Percentiles rank a stretch among this genome's conserved stretches.
Conservation (phyloP, 2,113 vertebrate genomes). For the Microcebus lehilahytsara region DNA sequence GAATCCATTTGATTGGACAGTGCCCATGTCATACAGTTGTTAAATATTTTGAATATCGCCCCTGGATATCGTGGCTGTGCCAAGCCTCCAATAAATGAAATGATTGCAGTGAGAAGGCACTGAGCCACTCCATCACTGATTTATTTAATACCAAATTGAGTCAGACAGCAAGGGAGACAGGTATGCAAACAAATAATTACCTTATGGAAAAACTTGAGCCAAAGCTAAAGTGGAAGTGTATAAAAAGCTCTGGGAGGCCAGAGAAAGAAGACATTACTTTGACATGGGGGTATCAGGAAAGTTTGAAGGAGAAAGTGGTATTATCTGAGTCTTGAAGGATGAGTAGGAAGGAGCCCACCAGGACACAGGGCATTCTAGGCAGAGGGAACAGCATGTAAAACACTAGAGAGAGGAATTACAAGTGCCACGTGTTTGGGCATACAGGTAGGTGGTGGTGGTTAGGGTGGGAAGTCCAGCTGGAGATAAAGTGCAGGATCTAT, state of each 20-base stretch:
- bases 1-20: not conserved
- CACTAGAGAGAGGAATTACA: not conserved
- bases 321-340: conserved; percentile 42
- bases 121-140: conserved; percentile 4
- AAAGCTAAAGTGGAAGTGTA: conserved; percentile 33
- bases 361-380: not conserved
- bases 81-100: conserved; percentile 42
- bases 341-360: conserved; percentile 32
- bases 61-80: not conserved
- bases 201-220: conserved; percentile 19
- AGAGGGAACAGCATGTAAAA: not conserved
- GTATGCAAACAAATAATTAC: conserved; percentile 41
- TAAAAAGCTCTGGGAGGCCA: conserved; percentile 18
- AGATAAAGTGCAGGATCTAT: not conserved
- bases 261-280: conserved; percentile 48
- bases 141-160: conserved; percentile 53
- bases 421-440: not conserved
- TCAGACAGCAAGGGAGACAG: conserved; percentile 18
- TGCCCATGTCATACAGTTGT: not conserved
- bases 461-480: not conserved
- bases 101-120: conserved; percentile 28
- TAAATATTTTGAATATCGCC: conserved; percentile 37
- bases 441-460: not conserved
- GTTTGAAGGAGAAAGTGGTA: conserved; percentile 38
- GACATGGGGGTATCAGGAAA: not conserved